Percentiles rank a stretch among this genome's conserved stretches.
These are phyloP conservation scores for Puffinus mauretanicus DNA, from an alignment of 2,113 vertebrate genomes.

Conservation along the genomic window DNA sequence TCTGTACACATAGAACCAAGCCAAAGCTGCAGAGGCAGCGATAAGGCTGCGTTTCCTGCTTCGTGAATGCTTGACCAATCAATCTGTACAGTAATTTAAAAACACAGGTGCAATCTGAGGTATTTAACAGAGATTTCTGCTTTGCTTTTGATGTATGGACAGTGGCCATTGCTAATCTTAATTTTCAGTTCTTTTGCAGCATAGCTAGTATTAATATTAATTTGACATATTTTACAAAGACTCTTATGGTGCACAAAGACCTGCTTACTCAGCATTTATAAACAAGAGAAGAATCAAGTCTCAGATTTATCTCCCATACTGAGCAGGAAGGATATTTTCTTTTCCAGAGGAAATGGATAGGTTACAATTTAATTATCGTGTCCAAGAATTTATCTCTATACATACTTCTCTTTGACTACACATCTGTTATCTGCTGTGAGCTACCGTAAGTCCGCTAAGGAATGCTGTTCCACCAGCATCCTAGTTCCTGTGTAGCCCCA, in stretches of 20 bases:
- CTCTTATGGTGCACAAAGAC: neutral
- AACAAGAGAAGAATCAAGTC: neutral
- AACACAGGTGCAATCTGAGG: neutral
- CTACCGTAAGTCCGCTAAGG: accelerated
- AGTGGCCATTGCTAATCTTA: neutral
- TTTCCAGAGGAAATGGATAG: neutral
- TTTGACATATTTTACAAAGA: neutral
- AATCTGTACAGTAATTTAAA: neutral
- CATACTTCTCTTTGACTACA: neutral
- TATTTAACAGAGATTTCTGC: neutral
- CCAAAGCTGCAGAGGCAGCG: neutral
- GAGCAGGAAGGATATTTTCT: neutral
- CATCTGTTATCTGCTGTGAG: neutral
- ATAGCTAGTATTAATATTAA: neutral
- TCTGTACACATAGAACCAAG: neutral
- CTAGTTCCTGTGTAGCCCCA: neutral
- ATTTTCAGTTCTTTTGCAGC: neutral
- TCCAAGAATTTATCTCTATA: neutral
- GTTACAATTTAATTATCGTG: neutral
- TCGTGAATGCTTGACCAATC: accelerated
- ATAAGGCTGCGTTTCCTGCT: neutral
- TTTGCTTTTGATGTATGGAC: neutral
- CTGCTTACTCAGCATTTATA: neutral
- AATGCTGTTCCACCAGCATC: neutral
- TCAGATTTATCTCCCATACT: neutral